A percentile compares a stretch with the other conserved stretches of the same genome.
Evolutionary conservation across 2,888 invertebrate genomes (phyloP).

Genomic region (Microplitis manilae): DNA sequence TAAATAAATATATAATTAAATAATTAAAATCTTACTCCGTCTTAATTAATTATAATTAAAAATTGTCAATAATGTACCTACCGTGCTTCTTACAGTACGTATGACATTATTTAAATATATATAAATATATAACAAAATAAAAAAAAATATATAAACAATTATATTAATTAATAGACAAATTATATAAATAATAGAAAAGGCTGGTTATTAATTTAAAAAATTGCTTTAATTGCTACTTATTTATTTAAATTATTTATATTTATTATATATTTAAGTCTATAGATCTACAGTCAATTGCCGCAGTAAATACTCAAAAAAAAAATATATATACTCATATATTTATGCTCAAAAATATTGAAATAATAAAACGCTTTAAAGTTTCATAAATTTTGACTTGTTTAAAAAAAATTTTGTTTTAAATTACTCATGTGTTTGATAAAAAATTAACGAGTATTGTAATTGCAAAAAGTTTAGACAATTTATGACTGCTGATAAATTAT

Average conservation of each 20-base stretch:
- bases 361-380: too few species aligned
- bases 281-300: too few species aligned
- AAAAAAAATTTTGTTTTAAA: too few species aligned
- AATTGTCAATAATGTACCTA: slow-evolving; percentile 56
- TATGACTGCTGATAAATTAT: neutral
- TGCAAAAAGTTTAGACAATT: neutral
- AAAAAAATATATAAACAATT: slow-evolving; percentile 3
- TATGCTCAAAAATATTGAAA: too few species aligned
- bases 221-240: too few species aligned
- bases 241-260: neutral
- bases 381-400: too few species aligned
- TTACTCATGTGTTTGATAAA: too few species aligned
- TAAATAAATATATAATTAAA: neutral
- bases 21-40: slow-evolving; percentile 40
- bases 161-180: neutral
- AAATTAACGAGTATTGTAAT: neutral
- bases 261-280: too few species aligned
- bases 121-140: neutral
- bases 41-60: slow-evolving; percentile 28
- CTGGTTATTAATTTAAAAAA: neutral
- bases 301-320: too few species aligned
- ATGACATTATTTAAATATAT: slow-evolving; percentile 39
- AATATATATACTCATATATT: too few species aligned
- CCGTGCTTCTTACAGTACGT: slow-evolving; percentile 46
- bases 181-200: too few species aligned